Evolutionary conservation across 1,140 invertebrate species (phyloP).

Genomic region (Meloidogyne hapla): DNA sequence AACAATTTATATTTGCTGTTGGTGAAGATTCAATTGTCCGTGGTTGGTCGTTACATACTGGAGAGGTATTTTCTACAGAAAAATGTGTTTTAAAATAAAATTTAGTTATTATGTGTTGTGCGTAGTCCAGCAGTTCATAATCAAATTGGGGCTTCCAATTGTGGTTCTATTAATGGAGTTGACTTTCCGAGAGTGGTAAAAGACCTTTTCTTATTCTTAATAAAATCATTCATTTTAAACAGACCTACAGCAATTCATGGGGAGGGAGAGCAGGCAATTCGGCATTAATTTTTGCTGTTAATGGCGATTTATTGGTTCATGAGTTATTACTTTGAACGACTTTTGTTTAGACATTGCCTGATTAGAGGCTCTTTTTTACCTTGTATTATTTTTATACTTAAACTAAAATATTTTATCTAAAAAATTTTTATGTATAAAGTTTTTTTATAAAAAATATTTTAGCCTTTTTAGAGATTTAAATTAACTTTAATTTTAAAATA

Average conservation of each 20-base stretch:
- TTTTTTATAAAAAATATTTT: too few relatives aligned
- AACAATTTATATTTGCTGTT: constrained; percentile 36
- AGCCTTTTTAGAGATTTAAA: too few relatives aligned
- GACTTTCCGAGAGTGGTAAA: constrained; percentile 27
- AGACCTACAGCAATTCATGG: constrained; percentile 21
- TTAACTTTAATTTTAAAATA: not conserved
- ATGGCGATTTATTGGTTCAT: constrained; percentile 35
- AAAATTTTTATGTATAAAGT: too few relatives aligned
- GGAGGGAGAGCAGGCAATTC: constrained; percentile 30
- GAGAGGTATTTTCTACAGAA: constrained; percentile 9
- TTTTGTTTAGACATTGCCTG: not conserved
- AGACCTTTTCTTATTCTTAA: not conserved
- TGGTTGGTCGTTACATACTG: constrained; percentile 35
- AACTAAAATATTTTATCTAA: too few relatives aligned
- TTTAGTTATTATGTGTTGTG: constrained; percentile 17
- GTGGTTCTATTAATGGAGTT: not conserved
- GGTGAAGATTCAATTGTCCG: constrained; percentile 34
- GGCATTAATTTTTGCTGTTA: constrained; percentile 31
- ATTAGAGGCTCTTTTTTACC: not conserved
- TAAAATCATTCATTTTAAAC: not conserved
- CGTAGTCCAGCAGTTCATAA: constrained; percentile 16
- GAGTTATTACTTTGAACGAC: constrained; percentile 25
- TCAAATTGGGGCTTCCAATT: not conserved
- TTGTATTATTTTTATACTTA: not conserved
- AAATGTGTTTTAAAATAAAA: not conserved